Conservation (phyloP, 2,797 vertebrate species). For the Sebastes diploproa region DNA sequence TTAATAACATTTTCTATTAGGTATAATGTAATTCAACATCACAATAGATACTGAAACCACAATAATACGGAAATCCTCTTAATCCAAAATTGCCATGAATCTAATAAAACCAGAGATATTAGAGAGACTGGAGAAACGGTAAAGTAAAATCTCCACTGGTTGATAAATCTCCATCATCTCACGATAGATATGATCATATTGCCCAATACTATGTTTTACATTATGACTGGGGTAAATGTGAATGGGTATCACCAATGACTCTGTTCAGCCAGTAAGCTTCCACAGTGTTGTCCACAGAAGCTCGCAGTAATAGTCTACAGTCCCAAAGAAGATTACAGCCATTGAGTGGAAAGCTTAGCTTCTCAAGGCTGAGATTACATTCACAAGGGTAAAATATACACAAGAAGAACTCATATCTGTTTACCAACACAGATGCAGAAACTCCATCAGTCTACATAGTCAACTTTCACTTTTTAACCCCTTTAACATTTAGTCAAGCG, state of each 20-base stretch:
- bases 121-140: not conserved
- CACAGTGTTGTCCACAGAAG: constrained; percentile 26
- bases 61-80: not conserved
- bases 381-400: constrained; percentile 16
- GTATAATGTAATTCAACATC: not conserved
- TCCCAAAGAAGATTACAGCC: constrained; percentile 64
- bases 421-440: constrained; percentile 2
- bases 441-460: not conserved
- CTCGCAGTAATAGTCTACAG: constrained; percentile 47
- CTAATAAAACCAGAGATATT: not conserved
- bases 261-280: constrained; percentile 10
- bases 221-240: constrained; percentile 12
- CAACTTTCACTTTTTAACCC: not conserved
- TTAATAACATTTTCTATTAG: not conserved
- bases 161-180: not conserved
- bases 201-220: not conserved
- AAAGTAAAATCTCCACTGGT: not conserved
- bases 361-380: constrained; percentile 47
- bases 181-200: not conserved
- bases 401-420: constrained; percentile 4
- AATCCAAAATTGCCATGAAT: not conserved
- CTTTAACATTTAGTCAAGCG: not conserved
- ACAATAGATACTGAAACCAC: not conserved
- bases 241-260: not conserved
- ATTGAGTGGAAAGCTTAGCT: constrained; percentile 55